Evolutionary conservation across 2,797 vertebrate genomes (phyloP).

Genomic region (Propithecus deckenii): DNA sequence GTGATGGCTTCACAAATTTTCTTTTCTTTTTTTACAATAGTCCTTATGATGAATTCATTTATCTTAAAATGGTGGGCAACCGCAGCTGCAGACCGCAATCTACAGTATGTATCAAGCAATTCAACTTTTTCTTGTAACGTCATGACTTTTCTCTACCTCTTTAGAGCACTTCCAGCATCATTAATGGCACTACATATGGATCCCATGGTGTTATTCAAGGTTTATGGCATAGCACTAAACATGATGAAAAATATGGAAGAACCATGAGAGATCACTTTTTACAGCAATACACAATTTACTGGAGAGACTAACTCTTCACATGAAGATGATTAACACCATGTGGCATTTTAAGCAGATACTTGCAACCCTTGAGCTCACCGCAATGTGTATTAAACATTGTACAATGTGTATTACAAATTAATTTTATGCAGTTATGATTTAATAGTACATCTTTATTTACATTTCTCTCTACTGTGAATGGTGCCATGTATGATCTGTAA

Average conservation of each 20-base stretch:
- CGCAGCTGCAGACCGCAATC: not conserved
- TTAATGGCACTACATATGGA: not conserved
- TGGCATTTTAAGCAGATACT: not conserved
- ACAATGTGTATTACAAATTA: not conserved
- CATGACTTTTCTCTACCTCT: not conserved
- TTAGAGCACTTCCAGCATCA: not conserved
- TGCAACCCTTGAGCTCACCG: not conserved
- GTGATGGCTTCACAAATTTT: not conserved
- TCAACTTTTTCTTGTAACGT: not conserved
- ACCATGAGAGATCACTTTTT: not conserved
- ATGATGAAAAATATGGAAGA: not conserved
- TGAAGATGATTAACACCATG: not conserved
- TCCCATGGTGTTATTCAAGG: not conserved
- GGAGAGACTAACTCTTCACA: not conserved
- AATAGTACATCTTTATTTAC: not conserved
- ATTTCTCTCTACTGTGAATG: not conserved
- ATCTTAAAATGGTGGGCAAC: not conserved
- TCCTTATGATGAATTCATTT: not conserved
- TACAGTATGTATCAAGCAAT: not conserved
- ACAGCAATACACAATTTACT: not conserved
- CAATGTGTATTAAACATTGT: not conserved
- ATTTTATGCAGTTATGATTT: not conserved
- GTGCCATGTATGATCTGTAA: not conserved
- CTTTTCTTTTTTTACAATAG: not conserved
- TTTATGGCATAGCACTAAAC: not conserved